Evolutionary conservation across 2,113 vertebrate species (phyloP), one percentile per base, ranked within the genome.

Genomic region (Prionailurus viverrinus): DNA sequence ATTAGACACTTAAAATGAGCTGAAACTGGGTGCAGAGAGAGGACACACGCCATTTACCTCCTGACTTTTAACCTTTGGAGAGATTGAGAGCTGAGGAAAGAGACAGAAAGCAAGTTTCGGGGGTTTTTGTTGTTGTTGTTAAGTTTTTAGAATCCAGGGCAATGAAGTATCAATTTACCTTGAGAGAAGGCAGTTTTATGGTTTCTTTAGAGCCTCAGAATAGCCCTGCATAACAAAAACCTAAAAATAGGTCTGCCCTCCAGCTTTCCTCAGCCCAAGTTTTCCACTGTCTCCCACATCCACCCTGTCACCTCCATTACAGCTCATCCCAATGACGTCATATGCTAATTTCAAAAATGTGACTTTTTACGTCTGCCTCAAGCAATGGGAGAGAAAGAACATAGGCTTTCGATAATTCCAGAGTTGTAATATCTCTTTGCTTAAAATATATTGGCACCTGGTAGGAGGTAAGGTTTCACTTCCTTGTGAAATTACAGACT

Each of bases 1-100:
- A 97, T 97, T 88, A 98, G 97, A 97, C 82, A 55, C 91, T 98
- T 92, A 98, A 97, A 98, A 98, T 94, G 93, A 97, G 97, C 96
- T 95, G 97, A 97, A 97, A 84, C 18, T 65, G 93, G 97, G 94
- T 66, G 91, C 91, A 74, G 19, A 68, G 88, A 97, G 96, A 83
- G 83, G 97, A 95, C 92, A 97, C 84, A 82, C 89, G 95, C 91
- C 55, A 93, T 90, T 97, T 95, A 96, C 95, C 88, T 94, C 94
- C 87, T 71, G 86, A 85, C 33, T 97, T 91, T 96, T 85, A 97
- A 83, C 71, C 91, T 96, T 94, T 93, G 95, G 91, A 80, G 74
- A 93, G 83, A 95, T 61, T 36, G 82, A 41, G 55, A 89, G 31
- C 69, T 9, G 29, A 78, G 53, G 12, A 25, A 71, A 61, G 94